Percentiles rank a stretch among this genome's conserved stretches.
phyloP scores from a whole-genome alignment of 2,888 invertebrate genomes.

The Heliconius sara region DNA sequence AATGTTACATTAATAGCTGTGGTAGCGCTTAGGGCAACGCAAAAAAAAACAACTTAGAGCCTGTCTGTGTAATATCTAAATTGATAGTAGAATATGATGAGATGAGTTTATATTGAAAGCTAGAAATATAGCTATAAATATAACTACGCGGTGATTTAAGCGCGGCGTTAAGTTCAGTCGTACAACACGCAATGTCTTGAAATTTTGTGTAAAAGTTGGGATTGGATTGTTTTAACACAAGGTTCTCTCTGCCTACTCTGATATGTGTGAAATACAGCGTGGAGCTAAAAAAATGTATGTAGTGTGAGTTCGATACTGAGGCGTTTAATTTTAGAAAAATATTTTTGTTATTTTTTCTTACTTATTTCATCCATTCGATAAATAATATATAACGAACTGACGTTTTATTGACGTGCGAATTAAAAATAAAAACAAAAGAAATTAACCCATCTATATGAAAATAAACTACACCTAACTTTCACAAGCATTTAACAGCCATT shows the following conservation, averaged over 20 bases:
- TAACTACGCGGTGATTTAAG: neutral
- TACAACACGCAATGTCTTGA: neutral
- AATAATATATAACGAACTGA: no score
- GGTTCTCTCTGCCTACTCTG: neutral
- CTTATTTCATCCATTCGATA: no score
- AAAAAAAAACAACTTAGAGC: constrained; percentile 17
- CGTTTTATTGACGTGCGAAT: no score
- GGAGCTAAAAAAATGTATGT: no score
- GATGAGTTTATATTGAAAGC: no score
- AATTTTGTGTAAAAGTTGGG: neutral
- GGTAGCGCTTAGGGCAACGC: constrained; percentile 6
- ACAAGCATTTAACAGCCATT: neutral
- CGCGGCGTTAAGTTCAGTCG: neutral
- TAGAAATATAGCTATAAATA: neutral
- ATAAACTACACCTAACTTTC: no score
- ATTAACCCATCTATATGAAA: no score
- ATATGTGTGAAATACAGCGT: neutral
- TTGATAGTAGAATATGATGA: constrained; percentile 3
- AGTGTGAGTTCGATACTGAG: no score
- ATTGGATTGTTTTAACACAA: neutral
- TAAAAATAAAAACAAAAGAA: no score
- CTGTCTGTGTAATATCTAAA: constrained; percentile 13
- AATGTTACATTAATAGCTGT: constrained; percentile 18
- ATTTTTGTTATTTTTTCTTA: no score
- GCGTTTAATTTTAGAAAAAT: no score